phyloP scores from a whole-genome alignment of 2,797 vertebrate genomes.

The Gymnoscopelus braueri region DNA sequence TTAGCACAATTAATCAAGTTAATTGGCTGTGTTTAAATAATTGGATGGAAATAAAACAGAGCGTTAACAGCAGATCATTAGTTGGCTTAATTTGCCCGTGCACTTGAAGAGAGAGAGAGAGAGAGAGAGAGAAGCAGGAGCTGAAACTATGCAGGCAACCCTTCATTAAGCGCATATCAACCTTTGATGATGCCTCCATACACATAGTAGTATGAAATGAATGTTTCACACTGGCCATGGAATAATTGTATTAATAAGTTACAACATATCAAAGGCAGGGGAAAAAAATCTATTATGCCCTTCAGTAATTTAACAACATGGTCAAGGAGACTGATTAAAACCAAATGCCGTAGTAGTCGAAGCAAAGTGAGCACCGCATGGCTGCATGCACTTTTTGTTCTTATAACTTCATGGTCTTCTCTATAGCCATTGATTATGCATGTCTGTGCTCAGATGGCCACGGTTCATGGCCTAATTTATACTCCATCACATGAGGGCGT shows the following conservation, averaged over 20 bases:
- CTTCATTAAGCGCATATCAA: constrained; percentile 51
- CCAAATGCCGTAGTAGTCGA: not conserved
- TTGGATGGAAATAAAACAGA: constrained; percentile 61
- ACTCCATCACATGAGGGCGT: too few species aligned
- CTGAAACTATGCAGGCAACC: constrained; percentile 19
- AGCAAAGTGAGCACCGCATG: not conserved
- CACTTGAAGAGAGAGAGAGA: constrained; percentile 36
- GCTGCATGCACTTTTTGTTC: constrained; percentile 5
- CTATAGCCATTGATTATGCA: not conserved
- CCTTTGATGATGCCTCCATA: constrained; percentile 27
- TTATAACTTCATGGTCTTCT: not conserved
- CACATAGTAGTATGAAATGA: constrained; percentile 25
- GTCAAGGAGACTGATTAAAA: constrained; percentile 15
- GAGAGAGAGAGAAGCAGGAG: constrained; percentile 36
- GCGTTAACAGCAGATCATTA: constrained; percentile 62
- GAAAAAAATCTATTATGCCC: constrained; percentile 11
- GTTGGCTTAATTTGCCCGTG: constrained; percentile 53
- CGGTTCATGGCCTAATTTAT: not conserved
- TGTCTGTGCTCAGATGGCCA: not conserved
- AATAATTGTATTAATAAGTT: constrained; percentile 44
- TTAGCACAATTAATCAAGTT: constrained; percentile 65
- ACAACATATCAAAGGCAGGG: constrained; percentile 31
- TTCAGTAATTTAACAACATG: constrained; percentile 9
- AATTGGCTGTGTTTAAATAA: constrained; percentile 71
- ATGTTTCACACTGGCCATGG: constrained; percentile 30